Percentiles rank a stretch among this genome's conserved stretches.
These are phyloP conservation scores for Bombyx huttoni DNA, from an alignment of 2,888 invertebrate species.

Conservation along the genomic window DNA sequence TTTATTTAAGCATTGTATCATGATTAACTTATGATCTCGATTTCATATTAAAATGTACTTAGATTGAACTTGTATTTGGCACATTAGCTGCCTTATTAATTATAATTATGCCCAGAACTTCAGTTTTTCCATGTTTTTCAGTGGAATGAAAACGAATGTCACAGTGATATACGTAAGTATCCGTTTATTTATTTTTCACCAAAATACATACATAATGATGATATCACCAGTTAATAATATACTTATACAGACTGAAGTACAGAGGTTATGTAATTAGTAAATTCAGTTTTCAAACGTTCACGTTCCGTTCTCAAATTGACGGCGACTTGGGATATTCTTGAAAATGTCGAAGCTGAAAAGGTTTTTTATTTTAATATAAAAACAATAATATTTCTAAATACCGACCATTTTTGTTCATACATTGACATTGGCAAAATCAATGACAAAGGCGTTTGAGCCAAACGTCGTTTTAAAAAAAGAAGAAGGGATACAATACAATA, in stretches of 20 bases:
- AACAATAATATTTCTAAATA: no score
- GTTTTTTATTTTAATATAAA: no score
- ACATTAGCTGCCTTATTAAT: not conserved
- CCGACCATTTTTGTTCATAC: no score
- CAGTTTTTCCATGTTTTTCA: constrained; percentile 10
- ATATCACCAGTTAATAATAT: not conserved
- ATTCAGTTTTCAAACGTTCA: constrained; percentile 72
- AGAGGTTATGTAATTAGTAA: constrained; percentile 58
- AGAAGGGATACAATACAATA: no score
- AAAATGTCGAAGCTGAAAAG: constrained; percentile 70
- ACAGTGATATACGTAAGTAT: not conserved
- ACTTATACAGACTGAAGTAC: constrained; percentile 45
- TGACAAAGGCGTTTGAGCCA: no score
- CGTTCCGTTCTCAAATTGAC: constrained; percentile 73
- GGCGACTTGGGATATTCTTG: constrained; percentile 72
- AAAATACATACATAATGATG: not conserved
- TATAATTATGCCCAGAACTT: not conserved
- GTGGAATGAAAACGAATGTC: constrained; percentile 8
- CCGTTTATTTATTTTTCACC: not conserved
- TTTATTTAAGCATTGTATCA: no score
- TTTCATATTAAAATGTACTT: no score
- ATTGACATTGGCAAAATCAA: no score
- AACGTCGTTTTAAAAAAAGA: no score
- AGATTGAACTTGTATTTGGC: not conserved
- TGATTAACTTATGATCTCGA: no score